Base-by-base conservation (phyloP, 2,888 invertebrate species). In the Andrena hattorfiana region DNA sequence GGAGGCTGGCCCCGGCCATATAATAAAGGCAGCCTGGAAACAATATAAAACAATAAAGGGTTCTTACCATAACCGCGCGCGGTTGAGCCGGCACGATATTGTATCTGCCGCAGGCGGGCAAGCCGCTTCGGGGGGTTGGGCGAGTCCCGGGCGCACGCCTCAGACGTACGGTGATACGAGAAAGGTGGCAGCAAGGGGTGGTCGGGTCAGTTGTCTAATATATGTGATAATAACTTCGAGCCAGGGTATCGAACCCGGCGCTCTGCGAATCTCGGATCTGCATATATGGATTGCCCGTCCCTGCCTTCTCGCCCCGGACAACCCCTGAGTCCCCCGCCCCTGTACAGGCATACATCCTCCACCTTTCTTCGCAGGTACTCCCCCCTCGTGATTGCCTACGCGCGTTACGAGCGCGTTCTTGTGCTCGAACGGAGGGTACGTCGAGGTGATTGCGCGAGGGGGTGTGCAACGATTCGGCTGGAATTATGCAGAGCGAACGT, bases 31-130 rank as follows among this genome's bases (percentile, higher is more conserved):
- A 89, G 87, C 87, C 75, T 89, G 89, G 92, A 93, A 93, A 92
- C 92, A 93, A 93, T 93, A 92, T 92, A 93, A 93, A 93, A 93
- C 93, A 92, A 93, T 93, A 92, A 93, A 92, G 91, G 92, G 90
- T 92, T 92, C 91, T 92, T 92, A 91, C 91, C 91, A 92, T 91
- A 93, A 91, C 92, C 91, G 90, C 90, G 88, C 64, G 83, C 81
- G 87, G 85, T 83, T 89, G 89, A 88, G 82, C 85, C 87, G 85
- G 83, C 81, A 83, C 90, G 90, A 91, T 92, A 92, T 92, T 92
- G 91, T 92, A 91, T 93, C 91, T 88, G 84, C 63, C 69, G 66
- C 49, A 51, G 35, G 63, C 42, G 67, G 54, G 56, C 20, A 51
- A 59, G 64, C 20, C 85, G 82, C 68, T 63, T n/a, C 28, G 35